Conservation (phyloP, 2,888 invertebrate genomes). For the Priocnemis perturbator region DNA sequence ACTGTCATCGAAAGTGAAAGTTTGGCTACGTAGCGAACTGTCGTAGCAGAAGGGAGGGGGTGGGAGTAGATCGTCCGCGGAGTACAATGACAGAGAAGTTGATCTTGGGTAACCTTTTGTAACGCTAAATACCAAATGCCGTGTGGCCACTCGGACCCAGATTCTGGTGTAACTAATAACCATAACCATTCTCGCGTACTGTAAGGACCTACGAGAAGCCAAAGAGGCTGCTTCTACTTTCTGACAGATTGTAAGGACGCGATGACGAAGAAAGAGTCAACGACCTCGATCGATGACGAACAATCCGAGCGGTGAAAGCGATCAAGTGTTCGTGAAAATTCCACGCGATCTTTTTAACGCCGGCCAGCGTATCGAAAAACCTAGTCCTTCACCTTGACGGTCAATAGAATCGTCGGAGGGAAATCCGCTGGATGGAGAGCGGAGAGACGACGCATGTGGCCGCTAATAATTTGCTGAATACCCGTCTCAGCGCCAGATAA, state of each 20-base stretch:
- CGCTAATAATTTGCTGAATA: background rate
- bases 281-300: too few relatives aligned
- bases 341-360: too few relatives aligned
- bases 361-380: too few relatives aligned
- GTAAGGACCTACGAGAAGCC: too few relatives aligned
- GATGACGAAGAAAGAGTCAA: too few relatives aligned
- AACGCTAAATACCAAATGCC: slow-evolving; percentile 51
- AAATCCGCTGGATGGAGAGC: background rate
- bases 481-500: background rate
- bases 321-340: too few relatives aligned
- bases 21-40: slow-evolving; percentile 40
- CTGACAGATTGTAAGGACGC: too few relatives aligned
- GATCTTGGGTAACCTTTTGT: slow-evolving; percentile 54
- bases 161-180: background rate
- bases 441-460: background rate
- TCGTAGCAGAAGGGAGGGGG: background rate
- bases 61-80: slow-evolving; percentile 37
- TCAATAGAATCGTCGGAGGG: background rate
- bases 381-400: too few relatives aligned
- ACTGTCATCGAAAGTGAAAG: slow-evolving; percentile 61
- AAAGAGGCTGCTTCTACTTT: too few relatives aligned
- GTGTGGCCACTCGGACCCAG: slow-evolving; percentile 16
- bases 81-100: slow-evolving; percentile 53
- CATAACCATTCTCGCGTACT: too few relatives aligned
- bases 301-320: too few relatives aligned